Percentiles rank a stretch among this genome's conserved stretches.
These are phyloP conservation scores for Sisor rabdophorus DNA, from an alignment of 2,113 vertebrate genomes.

Conservation along the genomic window DNA sequence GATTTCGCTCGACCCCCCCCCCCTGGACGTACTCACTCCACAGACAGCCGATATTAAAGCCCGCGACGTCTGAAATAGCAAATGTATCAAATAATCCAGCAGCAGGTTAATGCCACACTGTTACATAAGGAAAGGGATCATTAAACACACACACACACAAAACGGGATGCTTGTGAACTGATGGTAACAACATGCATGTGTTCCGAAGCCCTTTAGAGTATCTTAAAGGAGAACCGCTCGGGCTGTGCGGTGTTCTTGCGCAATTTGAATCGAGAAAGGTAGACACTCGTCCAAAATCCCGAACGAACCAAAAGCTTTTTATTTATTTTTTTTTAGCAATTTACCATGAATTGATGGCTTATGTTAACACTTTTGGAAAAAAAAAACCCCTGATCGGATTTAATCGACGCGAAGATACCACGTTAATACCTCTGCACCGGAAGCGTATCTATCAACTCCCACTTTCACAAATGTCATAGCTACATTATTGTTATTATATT, in stretches of 20 bases:
- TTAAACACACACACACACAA: background rate
- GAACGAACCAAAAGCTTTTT: background rate
- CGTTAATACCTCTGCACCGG: conserved; percentile 11
- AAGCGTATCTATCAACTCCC: background rate
- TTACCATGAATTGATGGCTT: conserved; percentile 1
- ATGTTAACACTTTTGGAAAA: conserved; percentile 10
- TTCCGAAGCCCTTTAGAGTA: no score
- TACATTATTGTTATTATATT: background rate
- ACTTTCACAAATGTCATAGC: background rate
- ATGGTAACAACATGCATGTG: background rate
- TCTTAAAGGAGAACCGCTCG: background rate
- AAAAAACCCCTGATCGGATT: conserved; percentile 28
- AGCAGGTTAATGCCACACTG: background rate
- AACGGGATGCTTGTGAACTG: background rate
- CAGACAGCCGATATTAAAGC: conserved; percentile 10
- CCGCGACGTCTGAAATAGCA: conserved; percentile 37
- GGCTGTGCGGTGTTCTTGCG: conserved; percentile 9
- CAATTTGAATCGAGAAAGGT: background rate
- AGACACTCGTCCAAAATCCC: conserved; percentile 16
- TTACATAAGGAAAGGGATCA: background rate
- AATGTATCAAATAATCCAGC: conserved; percentile 29
- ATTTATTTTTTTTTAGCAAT: background rate
- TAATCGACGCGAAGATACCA: conserved; percentile 4
- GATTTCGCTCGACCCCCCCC: background rate
- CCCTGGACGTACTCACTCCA: background rate